Conservation (phyloP, 2,888 invertebrate genomes). For the Thyatira batis region DNA sequence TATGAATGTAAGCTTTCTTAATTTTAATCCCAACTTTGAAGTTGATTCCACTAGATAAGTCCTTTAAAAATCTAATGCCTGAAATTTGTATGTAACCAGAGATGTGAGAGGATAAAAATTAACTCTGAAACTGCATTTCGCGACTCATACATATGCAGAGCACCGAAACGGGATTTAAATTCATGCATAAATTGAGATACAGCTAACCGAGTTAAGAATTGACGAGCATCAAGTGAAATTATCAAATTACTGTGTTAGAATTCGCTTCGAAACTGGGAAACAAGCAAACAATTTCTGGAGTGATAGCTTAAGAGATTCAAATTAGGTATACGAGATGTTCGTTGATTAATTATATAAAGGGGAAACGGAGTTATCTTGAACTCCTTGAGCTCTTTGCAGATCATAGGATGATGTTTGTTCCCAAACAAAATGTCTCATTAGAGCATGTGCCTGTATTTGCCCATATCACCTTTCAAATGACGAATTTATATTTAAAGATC, state of each 20-base stretch:
- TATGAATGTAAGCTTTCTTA: neutral
- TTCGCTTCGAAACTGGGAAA: neutral
- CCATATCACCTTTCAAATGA: too few relatives aligned
- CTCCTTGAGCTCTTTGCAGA: neutral
- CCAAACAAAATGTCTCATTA: neutral
- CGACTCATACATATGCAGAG: slow-evolving; percentile 16
- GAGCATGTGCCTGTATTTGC: too few relatives aligned
- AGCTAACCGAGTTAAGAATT: neutral
- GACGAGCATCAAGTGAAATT: neutral
- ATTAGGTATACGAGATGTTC: neutral
- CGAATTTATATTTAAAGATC: too few relatives aligned
- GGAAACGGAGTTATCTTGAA: too few relatives aligned
- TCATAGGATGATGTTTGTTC: neutral
- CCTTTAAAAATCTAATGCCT: neutral
- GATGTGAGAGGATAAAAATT: neutral
- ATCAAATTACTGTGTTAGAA: neutral
- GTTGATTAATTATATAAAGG: neutral
- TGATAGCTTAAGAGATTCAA: neutral
- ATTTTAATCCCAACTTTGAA: too few relatives aligned
- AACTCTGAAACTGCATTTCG: slow-evolving; percentile 8
- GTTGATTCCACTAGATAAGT: neutral
- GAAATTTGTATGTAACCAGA: neutral
- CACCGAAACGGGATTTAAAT: slow-evolving; percentile 8
- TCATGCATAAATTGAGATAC: slow-evolving; percentile 7
- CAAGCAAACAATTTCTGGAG: neutral